phyloP scores from a whole-genome alignment of 2,113 vertebrate species.

The Vidua chalybeata region DNA sequence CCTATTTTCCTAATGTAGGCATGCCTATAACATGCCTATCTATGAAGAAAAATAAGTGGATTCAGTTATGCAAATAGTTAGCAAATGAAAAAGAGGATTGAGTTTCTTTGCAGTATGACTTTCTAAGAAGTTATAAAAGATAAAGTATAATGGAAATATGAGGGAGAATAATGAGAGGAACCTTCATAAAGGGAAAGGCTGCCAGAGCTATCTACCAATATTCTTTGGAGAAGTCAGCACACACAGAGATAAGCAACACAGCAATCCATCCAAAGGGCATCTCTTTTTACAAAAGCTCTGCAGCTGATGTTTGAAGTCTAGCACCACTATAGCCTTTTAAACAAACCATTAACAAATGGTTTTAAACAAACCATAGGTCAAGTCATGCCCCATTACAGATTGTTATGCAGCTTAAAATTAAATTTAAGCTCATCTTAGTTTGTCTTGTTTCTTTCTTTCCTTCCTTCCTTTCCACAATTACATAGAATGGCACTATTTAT shows the following conservation, averaged over 20 bases:
- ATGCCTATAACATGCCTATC: background rate
- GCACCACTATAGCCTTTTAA: background rate
- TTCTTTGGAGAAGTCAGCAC: background rate
- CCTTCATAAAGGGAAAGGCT: background rate
- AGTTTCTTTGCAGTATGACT: background rate
- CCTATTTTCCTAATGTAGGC: slow-evolving; percentile 23
- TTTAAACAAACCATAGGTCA: background rate
- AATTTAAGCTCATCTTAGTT: background rate
- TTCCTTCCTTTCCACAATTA: background rate
- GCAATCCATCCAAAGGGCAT: background rate
- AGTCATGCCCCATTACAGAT: background rate
- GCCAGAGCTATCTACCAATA: background rate
- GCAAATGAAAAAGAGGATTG: background rate
- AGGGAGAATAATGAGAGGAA: background rate
- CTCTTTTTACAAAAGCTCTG: background rate
- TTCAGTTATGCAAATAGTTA: slow-evolving; percentile 15
- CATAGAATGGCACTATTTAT: background rate
- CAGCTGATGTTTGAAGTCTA: background rate
- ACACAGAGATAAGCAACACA: background rate
- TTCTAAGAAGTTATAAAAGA: background rate
- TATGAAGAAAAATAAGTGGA: slow-evolving; percentile 5
- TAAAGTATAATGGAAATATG: background rate
- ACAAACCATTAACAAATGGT: background rate
- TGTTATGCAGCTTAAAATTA: background rate
- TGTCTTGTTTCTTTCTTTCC: background rate